A percentile compares a stretch with the other conserved stretches of the same genome.
Evolutionary conservation across 2,113 vertebrate genomes (phyloP).

Genomic region (Lanius ludovicianus): DNA sequence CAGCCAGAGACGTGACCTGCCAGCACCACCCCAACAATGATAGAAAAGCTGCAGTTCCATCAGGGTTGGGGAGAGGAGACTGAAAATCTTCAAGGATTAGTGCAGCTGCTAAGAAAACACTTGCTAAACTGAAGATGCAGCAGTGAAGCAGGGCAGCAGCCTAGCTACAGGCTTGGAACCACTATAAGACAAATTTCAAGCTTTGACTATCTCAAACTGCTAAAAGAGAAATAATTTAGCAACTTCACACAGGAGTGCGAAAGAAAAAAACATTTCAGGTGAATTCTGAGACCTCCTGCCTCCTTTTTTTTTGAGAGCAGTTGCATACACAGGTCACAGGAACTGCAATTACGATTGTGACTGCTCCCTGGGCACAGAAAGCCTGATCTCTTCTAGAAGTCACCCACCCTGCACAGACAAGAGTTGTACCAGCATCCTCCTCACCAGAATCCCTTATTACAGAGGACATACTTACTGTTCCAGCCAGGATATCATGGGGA

Average conservation of each 20-base stretch:
- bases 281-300: background rate
- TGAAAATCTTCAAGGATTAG: background rate
- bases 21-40: fast-evolving
- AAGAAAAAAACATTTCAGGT: background rate
- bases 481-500: constrained; percentile 96
- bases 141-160: background rate
- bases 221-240: background rate
- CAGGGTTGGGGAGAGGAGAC: background rate
- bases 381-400: background rate
- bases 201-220: background rate
- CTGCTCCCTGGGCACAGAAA: background rate
- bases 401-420: background rate
- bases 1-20: background rate
- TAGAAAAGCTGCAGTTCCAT: background rate
- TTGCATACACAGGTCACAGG: background rate
- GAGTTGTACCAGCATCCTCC: background rate
- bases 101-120: background rate
- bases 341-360: background rate
- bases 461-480: constrained; percentile 84
- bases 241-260: fast-evolving
- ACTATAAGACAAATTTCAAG: background rate
- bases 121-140: background rate
- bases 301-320: background rate
- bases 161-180: background rate
- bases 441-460: background rate